Conservation (phyloP, 2,113 vertebrate species). For the Dicerorhinus sumatrensis region DNA sequence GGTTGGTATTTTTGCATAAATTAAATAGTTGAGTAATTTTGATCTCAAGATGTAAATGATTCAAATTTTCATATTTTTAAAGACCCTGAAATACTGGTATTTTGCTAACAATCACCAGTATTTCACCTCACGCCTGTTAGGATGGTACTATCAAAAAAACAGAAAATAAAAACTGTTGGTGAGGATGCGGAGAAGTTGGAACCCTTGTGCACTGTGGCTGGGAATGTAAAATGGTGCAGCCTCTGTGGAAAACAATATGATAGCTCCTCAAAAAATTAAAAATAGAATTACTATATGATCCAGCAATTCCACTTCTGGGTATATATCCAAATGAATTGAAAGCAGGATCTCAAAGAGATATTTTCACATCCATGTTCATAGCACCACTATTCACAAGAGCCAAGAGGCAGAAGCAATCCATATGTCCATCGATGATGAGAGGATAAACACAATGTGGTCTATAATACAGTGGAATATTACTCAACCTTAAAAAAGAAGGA, state of each 20-base stretch:
- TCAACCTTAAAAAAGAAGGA: neutral
- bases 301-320: too few relatives aligned
- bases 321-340: neutral
- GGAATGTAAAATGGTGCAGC: too few relatives aligned
- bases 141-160: neutral
- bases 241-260: too few relatives aligned
- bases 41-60: neutral
- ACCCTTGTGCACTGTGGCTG: neutral
- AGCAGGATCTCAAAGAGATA: neutral
- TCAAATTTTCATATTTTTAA: neutral
- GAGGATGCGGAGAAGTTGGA: neutral
- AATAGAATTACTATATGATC: too few relatives aligned
- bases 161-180: neutral
- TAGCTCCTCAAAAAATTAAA: too few relatives aligned
- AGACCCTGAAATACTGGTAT: neutral
- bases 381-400: neutral
- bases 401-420: neutral
- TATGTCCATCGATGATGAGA: neutral
- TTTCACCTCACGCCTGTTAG: neutral
- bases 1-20: neutral
- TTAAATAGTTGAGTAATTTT: neutral
- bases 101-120: neutral
- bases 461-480: neutral
- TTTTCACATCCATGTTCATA: neutral
- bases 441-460: too few relatives aligned